Percentiles rank a stretch among this genome's conserved stretches.
These are phyloP conservation scores for Rhabdomys dilectus DNA, from an alignment of 2,113 vertebrate species.

Conservation along the genomic window DNA sequence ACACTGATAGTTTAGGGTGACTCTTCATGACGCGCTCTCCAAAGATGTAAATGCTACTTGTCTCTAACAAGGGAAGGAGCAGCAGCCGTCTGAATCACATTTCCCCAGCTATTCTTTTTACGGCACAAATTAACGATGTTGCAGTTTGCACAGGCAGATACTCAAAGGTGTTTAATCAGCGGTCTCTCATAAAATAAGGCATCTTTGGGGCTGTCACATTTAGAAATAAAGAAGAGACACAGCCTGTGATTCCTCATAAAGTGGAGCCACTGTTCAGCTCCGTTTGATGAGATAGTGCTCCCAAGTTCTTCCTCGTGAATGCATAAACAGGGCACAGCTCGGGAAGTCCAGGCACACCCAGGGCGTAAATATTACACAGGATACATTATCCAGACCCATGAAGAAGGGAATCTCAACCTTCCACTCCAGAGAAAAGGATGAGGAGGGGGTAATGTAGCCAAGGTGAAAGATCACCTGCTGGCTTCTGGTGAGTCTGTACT, in stretches of 20 bases:
- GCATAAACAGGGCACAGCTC: slow-evolving; percentile 72
- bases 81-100: slow-evolving; percentile 5
- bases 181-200: slow-evolving; percentile 72
- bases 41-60: slow-evolving; percentile 68
- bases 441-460: background rate
- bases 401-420: slow-evolving; percentile 26
- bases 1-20: slow-evolving; percentile 39
- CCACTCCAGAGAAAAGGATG: background rate
- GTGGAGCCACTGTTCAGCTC: slow-evolving; percentile 56
- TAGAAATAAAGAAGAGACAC: slow-evolving; percentile 76
- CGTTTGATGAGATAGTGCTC: slow-evolving; percentile 68
- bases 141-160: slow-evolving; percentile 66
- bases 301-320: slow-evolving; percentile 63
- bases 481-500: background rate
- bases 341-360: slow-evolving; percentile 37
- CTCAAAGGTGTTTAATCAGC: slow-evolving; percentile 79
- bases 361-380: slow-evolving; percentile 67
- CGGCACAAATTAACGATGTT: slow-evolving; percentile 71
- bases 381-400: background rate
- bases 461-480: background rate
- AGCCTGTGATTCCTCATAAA: slow-evolving; percentile 68
- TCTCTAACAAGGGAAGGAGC: slow-evolving; percentile 47
- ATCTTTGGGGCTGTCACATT: slow-evolving; percentile 65
- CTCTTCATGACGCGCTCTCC: slow-evolving; percentile 41
- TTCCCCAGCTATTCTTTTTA: slow-evolving; percentile 60